Evolutionary conservation across 35 echinoderm and acorn worm species (phyloP), one percentile per base, ranked within the genome.

Genomic region (Hemicentrotus pulcherrimus): DNA sequence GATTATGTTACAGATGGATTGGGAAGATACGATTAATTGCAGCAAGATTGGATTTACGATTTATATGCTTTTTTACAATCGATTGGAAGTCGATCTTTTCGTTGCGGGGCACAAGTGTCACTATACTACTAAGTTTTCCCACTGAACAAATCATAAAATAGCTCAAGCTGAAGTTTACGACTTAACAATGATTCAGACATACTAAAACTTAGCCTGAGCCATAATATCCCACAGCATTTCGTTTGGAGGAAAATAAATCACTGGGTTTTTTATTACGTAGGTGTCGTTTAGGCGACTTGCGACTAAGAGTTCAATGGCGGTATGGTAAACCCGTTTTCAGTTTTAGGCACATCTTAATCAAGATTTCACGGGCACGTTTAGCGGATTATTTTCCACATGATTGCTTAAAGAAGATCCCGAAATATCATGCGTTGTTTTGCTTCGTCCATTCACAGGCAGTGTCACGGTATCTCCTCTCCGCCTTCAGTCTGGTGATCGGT

Each of bases 341-440:
- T 78, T 78, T 78, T 22, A 78, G 65, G 65, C 4, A 5, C 65
- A 22, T n/a, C 65, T 78, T 78, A 78, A 78, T 78, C 65, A 6
- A 78, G 65, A 78, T 78, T 78, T 78, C 65, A n/a, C 65, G 65
- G 24, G 65, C 65, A 78, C 65, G 65, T 28, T 78, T 78, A 78
- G 65, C 65, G 65, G 1, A 4, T 78, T 78, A 78, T 78, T 78
- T 78, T 78, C 5, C 65, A 78, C 65, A 24, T 22, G 65, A n/a
- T 78, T 78, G 28, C 65, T n/a, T 78, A 28, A 78, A 78, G 15
- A 78, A 78, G 65, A 78, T 78, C 65, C 24, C 65, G 65, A 18
- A 28, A 78, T 78, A 78, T 78, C 5, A 78, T 28, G 3, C 65
- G 65, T 78, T 78, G 22, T 78, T 78, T 78, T 78, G 65, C 65